phyloP scores from a whole-genome alignment of 2,888 invertebrate genomes.

The Cephonodes hylas region DNA sequence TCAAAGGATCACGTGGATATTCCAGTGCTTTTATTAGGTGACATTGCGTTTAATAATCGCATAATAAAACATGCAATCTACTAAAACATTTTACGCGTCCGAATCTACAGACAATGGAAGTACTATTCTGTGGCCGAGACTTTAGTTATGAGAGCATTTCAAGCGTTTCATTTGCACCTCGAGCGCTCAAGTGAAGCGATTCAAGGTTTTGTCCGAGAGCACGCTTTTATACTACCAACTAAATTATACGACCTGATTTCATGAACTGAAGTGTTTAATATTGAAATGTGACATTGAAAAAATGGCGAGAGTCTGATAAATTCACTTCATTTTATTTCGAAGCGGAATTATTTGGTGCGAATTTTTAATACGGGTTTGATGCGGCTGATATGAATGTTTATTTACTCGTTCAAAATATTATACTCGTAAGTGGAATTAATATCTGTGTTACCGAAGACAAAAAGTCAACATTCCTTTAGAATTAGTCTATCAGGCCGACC shows the following conservation, averaged over 20 bases:
- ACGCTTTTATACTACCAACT: slow-evolving; percentile 6
- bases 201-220: slow-evolving; percentile 4
- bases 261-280: slow-evolving; percentile 6
- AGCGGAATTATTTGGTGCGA: too few relatives aligned
- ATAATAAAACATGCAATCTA: too few relatives aligned
- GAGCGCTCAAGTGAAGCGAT: slow-evolving; percentile 13
- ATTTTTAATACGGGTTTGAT: too few relatives aligned
- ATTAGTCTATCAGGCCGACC: too few relatives aligned
- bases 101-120: neutral
- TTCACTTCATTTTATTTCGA: neutral
- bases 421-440: too few relatives aligned
- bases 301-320: neutral
- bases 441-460: too few relatives aligned
- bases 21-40: too few relatives aligned
- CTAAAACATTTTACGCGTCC: neutral
- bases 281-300: neutral
- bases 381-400: too few relatives aligned
- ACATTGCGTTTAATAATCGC: too few relatives aligned
- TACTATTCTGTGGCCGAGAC: neutral
- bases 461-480: too few relatives aligned
- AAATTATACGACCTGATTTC: slow-evolving; percentile 10
- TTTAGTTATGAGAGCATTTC: slow-evolving; percentile 5
- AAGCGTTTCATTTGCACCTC: slow-evolving; percentile 9
- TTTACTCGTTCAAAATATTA: too few relatives aligned
- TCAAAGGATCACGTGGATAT: too few relatives aligned